Base-by-base conservation (phyloP, 2,888 invertebrate genomes). In the Corbicula japonica region DNA sequence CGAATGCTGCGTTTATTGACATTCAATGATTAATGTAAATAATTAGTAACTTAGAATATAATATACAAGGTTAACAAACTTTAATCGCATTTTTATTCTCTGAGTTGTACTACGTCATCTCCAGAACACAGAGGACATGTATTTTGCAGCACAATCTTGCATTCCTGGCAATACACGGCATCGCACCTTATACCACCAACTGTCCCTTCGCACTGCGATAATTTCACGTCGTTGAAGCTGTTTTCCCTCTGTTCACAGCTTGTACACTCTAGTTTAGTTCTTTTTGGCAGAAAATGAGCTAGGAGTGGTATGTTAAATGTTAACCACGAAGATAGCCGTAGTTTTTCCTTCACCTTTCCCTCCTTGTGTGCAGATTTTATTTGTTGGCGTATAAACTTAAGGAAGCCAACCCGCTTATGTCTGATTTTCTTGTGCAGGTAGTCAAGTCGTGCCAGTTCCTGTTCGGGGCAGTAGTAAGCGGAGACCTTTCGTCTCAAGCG, bases 381-480 rank as follows among this genome's bases (percentile, higher is more conserved):
- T 32, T 79, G 79, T n/a, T 86, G 78, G 15, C 77, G 80, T 8
- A 86, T 23, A 56, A 80, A 83, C 35, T 73, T 77, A 4, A 83
- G 52, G 21, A 86, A 65, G 1, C 84, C 81, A 34, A 80, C 71
- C 21, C 86, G 75, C 34, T 75, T 80, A 63, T 83, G 80, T 21
- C 82, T 76, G 26, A 86, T 85, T 41, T 81, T 81, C 69, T 85
- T 84, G 38, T 86, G 85, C 1, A 86, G 80, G 44, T 78, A 85
- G 28, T 78, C 73, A 41, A 83, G 61, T 38, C 86, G 66, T 3
- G 74, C 76, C 15, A 62, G 18, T 68, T 86, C 87, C 54, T 83
- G 81, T 62, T 80, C 82, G 8, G 84, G 85, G 56, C 83, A 87
- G 58, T 81, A 86, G 32, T 77, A 81, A 2, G 87, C 83, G 21